phyloP scores from a whole-genome alignment of 2,888 invertebrate genomes.

The Netelia virgata region DNA sequence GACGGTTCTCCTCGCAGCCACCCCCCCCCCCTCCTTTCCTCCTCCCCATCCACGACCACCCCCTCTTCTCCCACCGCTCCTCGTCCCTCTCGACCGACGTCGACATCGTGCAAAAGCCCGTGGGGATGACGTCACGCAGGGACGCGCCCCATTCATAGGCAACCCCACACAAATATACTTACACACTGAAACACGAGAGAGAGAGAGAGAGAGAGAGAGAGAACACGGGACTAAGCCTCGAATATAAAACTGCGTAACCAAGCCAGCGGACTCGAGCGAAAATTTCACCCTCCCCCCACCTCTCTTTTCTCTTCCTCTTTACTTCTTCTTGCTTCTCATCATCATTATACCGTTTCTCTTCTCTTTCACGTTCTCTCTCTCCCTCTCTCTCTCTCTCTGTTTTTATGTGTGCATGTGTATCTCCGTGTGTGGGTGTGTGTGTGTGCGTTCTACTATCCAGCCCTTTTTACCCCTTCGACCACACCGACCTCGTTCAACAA shows the following conservation, averaged over 20 bases:
- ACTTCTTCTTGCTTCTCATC: slow-evolving; percentile 31
- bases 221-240: slow-evolving; percentile 52
- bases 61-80: slow-evolving; percentile 4
- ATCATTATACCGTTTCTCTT: slow-evolving; percentile 25
- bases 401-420: neutral
- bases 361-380: slow-evolving; percentile 2
- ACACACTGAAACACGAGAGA: slow-evolving; percentile 55
- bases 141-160: slow-evolving; percentile 83
- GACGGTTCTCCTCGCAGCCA: slow-evolving; percentile 36
- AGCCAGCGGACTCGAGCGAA: slow-evolving; percentile 54
- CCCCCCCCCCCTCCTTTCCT: slow-evolving; percentile 21
- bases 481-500: too few relatives aligned
- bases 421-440: too few relatives aligned
- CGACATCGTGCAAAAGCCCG: slow-evolving; percentile 71
- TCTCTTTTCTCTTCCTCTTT: slow-evolving; percentile 15
- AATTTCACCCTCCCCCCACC: neutral
- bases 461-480: too few relatives aligned
- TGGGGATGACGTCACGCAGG: slow-evolving; percentile 82
- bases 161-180: slow-evolving; percentile 73
- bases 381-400: slow-evolving; percentile 2
- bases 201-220: slow-evolving; percentile 67
- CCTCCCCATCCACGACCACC: slow-evolving; percentile 47
- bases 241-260: slow-evolving; percentile 68
- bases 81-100: slow-evolving; percentile 12
- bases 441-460: neutral